These are phyloP conservation scores for Mobula birostris DNA, from an alignment of 2,113 vertebrate genomes.

Conservation along the genomic window DNA sequence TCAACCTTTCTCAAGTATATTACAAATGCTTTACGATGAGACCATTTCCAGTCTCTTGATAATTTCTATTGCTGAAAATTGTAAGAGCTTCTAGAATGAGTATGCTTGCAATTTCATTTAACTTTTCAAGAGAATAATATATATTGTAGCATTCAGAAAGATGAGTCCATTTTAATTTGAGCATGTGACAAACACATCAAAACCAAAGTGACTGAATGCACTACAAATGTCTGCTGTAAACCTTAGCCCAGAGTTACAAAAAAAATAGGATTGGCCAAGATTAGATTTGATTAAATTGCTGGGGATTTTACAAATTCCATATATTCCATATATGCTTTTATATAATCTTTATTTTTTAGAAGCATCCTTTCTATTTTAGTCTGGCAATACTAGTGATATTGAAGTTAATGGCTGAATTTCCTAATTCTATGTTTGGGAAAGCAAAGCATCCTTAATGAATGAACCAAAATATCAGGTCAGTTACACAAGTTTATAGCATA, in stretches of 20 bases:
- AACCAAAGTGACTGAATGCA: background rate
- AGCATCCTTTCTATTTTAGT: conserved; percentile 58
- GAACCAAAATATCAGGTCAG: conserved; percentile 51
- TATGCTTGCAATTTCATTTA: conserved; percentile 4
- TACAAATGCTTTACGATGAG: background rate
- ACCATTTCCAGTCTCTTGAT: background rate
- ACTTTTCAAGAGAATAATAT: conserved; percentile 9
- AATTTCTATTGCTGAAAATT: conserved; percentile 24
- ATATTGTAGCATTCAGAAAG: background rate
- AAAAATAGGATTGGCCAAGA: conserved; percentile 95
- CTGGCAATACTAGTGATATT: conserved; percentile 65
- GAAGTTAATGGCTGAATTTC: conserved; percentile 58
- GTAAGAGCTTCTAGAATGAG: background rate
- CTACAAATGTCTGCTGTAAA: conserved; percentile 17
- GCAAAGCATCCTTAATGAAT: conserved; percentile 60
- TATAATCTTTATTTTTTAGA: conserved; percentile 81
- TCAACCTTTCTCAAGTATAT: background rate
- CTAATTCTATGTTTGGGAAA: conserved; percentile 58
- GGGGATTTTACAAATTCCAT: conserved; percentile 81
- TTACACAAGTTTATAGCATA: conserved; percentile 53
- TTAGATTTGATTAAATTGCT: conserved; percentile 95
- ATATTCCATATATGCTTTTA: conserved; percentile 85
- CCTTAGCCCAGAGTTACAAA: conserved; percentile 84
- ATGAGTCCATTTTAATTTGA: conserved; percentile 19
- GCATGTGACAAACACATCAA: conserved; percentile 18